These are phyloP conservation scores for Temnothorax unifasciatus DNA, from an alignment of 2,888 invertebrate species.

Conservation along the genomic window DNA sequence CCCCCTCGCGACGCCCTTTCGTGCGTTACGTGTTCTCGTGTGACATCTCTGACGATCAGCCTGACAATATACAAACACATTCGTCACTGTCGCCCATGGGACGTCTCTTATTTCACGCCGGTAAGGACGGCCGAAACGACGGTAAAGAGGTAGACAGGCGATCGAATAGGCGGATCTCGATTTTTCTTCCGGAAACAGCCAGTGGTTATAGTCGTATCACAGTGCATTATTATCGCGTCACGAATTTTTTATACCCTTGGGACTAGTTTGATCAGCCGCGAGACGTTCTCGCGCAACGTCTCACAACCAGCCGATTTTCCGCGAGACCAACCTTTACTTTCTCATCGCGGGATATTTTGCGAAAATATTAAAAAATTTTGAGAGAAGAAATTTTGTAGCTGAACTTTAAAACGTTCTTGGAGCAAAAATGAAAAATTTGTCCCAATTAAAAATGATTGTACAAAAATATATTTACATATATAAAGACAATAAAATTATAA, in stretches of 20 bases:
- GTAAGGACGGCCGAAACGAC: slow-evolving; percentile 22
- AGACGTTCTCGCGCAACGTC: no score
- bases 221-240: not conserved
- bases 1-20: slow-evolving; percentile 41
- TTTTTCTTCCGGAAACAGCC: not conserved
- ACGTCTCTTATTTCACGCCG: slow-evolving; percentile 61
- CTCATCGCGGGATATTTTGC: not conserved
- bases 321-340: not conserved
- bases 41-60: slow-evolving; percentile 22
- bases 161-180: slow-evolving; percentile 10
- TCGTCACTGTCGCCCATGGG: slow-evolving; percentile 71
- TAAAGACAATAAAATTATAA: no score
- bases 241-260: not conserved
- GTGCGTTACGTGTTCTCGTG: slow-evolving; percentile 25
- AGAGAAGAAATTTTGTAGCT: not conserved
- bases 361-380: slow-evolving; percentile 3
- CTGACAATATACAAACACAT: slow-evolving; percentile 77
- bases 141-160: slow-evolving; percentile 3
- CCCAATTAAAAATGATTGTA: no score
- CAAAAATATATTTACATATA: no score
- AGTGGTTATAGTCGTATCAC: not conserved
- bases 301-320: not conserved
- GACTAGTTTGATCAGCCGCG: slow-evolving; percentile 1
- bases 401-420: no score
- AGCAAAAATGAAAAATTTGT: no score